A percentile compares a stretch with the other conserved stretches of the same genome.
phyloP scores from a whole-genome alignment of 2,797 vertebrate genomes.

The Coreius guichenoti region DNA sequence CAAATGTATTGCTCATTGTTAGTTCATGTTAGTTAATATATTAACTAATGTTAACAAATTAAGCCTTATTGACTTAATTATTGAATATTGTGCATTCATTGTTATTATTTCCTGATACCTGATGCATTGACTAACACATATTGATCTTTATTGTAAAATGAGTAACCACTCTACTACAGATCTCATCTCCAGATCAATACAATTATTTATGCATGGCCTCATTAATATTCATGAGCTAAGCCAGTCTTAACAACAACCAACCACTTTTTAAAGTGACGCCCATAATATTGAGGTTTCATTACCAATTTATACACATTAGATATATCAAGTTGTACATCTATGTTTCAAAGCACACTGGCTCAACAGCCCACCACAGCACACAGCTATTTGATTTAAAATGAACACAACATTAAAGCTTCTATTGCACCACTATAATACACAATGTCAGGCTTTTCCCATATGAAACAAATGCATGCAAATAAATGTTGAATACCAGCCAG shows the following conservation, averaged over 20 bases:
- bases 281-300: not conserved
- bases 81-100: not conserved
- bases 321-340: not conserved
- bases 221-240: slow-evolving; percentile 8
- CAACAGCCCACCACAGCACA: not conserved
- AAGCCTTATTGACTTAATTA: no score
- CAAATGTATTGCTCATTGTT: no score
- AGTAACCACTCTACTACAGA: slow-evolving; percentile 3
- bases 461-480: slow-evolving; percentile 20
- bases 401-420: not conserved
- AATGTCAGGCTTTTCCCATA: slow-evolving; percentile 10
- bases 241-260: not conserved
- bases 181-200: not conserved
- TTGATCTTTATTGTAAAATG: slow-evolving; percentile 1
- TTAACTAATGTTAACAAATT: no score
- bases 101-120: not conserved
- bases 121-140: not conserved
- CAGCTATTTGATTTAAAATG: not conserved
- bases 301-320: not conserved
- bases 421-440: not conserved
- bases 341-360: not conserved
- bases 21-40: no score
- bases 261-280: not conserved
- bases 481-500: slow-evolving; percentile 17
- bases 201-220: not conserved